Evolutionary conservation across 2,888 invertebrate genomes (phyloP).

Genomic region (Ochlodes sylvanus): DNA sequence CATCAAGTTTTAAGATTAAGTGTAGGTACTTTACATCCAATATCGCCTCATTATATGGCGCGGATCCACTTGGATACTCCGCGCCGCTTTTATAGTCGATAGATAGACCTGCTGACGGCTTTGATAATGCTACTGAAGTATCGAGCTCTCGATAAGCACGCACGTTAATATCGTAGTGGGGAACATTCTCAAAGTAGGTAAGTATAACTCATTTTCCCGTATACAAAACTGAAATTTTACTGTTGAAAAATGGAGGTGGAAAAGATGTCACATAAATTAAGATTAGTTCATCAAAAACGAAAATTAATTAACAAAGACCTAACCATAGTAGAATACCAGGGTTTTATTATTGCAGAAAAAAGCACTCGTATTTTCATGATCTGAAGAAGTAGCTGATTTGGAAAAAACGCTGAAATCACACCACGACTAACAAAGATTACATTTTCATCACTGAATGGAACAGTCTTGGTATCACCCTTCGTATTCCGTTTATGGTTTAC

Average conservation of each 20-base stretch:
- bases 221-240: too few species aligned
- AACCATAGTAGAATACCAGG: too few species aligned
- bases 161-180: constrained; percentile 18
- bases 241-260: too few species aligned
- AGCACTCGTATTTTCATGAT: too few species aligned
- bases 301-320: too few species aligned
- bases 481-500: constrained; percentile 59
- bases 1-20: not conserved
- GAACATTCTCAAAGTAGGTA: not conserved
- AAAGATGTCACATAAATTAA: too few species aligned
- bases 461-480: constrained; percentile 43
- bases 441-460: constrained; percentile 4
- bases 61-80: constrained; percentile 35
- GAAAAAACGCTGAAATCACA: too few species aligned
- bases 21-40: constrained; percentile 48
- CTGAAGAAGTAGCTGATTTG: too few species aligned
- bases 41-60: constrained; percentile 47
- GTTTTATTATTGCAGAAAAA: too few species aligned
- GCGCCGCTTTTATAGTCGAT: constrained; percentile 38
- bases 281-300: too few species aligned
- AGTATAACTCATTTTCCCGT: not conserved
- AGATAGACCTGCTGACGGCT: constrained; percentile 32
- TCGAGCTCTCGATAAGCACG: constrained; percentile 20
- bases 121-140: constrained; percentile 24
- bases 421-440: constrained; percentile 3